Conservation (phyloP, 1,140 invertebrate genomes). For the Eupeodes corollae region DNA sequence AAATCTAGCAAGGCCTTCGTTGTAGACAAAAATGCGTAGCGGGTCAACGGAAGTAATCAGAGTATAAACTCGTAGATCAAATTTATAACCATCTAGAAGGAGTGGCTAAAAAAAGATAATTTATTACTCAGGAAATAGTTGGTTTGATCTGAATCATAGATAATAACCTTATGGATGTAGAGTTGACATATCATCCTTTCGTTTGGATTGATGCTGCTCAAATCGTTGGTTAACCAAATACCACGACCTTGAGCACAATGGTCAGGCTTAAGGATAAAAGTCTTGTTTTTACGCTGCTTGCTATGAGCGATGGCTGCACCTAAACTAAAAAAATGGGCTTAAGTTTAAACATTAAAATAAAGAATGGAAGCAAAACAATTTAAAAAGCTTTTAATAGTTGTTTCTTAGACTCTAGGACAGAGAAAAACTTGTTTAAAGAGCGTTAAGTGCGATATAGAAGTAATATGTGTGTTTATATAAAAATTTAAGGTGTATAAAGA, state of each 20-base stretch:
- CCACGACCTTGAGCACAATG: conserved; percentile 75
- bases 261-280: conserved; percentile 82
- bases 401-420: no score
- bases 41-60: conserved; percentile 92
- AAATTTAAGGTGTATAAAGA: no score
- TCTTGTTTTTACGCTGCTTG: conserved; percentile 56
- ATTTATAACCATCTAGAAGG: conserved; percentile 92
- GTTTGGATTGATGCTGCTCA: conserved; percentile 64
- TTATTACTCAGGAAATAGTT: not conserved
- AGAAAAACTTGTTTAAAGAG: no score
- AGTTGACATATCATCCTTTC: conserved; percentile 78
- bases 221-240: conserved; percentile 63
- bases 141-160: not conserved
- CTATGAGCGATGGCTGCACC: conserved; percentile 24
- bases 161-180: conserved; percentile 52
- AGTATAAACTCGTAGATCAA: conserved; percentile 90
- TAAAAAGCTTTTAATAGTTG: no score
- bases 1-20: conserved; percentile 88
- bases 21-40: conserved; percentile 83
- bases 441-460: no score
- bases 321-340: conserved; percentile 39
- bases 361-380: no score
- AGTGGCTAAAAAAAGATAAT: conserved; percentile 48
- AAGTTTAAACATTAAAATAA: no score
- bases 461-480: no score